A percentile compares a stretch with the other conserved stretches of the same genome.
Evolutionary conservation across 2,888 invertebrate genomes (phyloP).

Genomic region (Acanthoscelides obtectus): DNA sequence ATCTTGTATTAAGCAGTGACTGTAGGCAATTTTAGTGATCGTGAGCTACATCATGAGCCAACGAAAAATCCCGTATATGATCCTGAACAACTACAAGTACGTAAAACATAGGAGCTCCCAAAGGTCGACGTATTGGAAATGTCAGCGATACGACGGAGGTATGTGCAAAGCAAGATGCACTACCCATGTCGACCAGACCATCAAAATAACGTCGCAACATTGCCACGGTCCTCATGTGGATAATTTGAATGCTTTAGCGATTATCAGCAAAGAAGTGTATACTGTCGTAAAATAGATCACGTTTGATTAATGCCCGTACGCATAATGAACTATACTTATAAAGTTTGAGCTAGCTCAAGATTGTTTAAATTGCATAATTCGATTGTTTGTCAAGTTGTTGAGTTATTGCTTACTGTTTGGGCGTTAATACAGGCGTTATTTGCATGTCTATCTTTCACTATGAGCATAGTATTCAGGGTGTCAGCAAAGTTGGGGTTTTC

Average conservation of each 20-base stretch:
- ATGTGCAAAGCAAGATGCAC: constrained; percentile 37
- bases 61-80: constrained; percentile 35
- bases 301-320: background rate
- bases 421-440: too few relatives aligned
- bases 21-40: constrained; percentile 29
- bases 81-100: constrained; percentile 38
- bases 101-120: constrained; percentile 41
- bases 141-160: constrained; percentile 39
- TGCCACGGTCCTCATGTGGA: background rate
- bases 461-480: too few relatives aligned
- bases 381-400: too few relatives aligned
- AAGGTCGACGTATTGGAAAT: constrained; percentile 44
- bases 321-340: too few relatives aligned
- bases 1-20: background rate
- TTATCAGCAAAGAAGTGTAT: constrained; percentile 30
- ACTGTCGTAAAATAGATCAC: constrained; percentile 4
- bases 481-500: too few relatives aligned
- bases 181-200: constrained; percentile 28
- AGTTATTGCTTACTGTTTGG: too few relatives aligned
- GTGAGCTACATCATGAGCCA: constrained; percentile 38
- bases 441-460: too few relatives aligned
- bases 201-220: constrained; percentile 19
- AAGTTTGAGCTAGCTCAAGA: too few relatives aligned
- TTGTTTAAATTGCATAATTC: too few relatives aligned
- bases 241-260: background rate